These are phyloP conservation scores for Pocillopora verrucosa DNA, from an alignment of 64 coral and sea anemone genomes.

Conservation along the genomic window DNA sequence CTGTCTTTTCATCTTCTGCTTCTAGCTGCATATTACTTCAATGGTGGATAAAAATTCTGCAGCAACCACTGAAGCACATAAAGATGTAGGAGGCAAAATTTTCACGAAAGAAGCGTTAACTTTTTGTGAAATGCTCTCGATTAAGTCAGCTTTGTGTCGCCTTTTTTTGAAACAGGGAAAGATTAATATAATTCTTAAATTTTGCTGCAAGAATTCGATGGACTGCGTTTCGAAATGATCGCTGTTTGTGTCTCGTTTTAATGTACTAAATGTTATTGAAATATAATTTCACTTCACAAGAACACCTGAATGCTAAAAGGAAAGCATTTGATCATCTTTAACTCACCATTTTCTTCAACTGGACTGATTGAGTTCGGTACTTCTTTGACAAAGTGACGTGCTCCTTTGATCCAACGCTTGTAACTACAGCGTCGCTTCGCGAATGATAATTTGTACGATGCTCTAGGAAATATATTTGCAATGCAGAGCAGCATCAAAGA, in stretches of 20 bases:
- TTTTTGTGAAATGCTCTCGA: not conserved
- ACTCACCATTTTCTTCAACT: slow-evolving; percentile 8
- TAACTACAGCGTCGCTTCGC: not conserved
- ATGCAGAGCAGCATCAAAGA: slow-evolving; percentile 2
- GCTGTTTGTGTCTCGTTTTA: not conserved
- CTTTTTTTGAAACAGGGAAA: not conserved
- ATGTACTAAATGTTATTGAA: not conserved
- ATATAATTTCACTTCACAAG: not conserved
- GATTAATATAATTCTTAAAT: not conserved
- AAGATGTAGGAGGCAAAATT: not conserved
- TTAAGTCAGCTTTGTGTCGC: not conserved
- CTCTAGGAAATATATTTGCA: slow-evolving; percentile 36
- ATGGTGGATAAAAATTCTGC: not conserved
- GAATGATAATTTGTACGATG: slow-evolving; percentile 13
- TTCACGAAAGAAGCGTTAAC: not conserved
- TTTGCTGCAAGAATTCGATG: not conserved
- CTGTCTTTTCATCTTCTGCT: not conserved
- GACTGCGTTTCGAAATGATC: not conserved
- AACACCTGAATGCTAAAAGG: not conserved
- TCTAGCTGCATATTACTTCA: too few relatives aligned
- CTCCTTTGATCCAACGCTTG: not conserved
- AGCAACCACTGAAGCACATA: not conserved
- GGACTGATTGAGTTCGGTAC: not conserved
- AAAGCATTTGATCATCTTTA: not conserved
- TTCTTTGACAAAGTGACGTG: not conserved